Conservation (phyloP, 2,797 vertebrate species). For the Enteromius thamalakanensis region DNA sequence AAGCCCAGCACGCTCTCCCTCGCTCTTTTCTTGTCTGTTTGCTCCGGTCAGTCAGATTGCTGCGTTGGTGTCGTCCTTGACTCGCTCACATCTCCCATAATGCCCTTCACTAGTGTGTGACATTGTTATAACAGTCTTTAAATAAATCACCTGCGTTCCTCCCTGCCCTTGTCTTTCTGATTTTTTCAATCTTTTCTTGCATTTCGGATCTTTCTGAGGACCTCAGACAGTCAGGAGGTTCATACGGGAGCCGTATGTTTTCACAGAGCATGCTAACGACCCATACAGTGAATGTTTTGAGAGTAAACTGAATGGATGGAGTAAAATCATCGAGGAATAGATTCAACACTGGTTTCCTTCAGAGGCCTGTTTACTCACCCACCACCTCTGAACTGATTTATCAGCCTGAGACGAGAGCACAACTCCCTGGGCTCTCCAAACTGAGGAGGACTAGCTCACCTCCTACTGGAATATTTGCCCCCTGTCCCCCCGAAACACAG, state of each 20-base stretch:
- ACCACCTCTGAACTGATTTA: constrained; percentile 70
- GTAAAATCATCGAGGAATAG: constrained; percentile 71
- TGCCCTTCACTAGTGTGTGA: constrained; percentile 92
- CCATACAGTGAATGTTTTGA: constrained; percentile 94
- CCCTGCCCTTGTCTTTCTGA: constrained; percentile 73
- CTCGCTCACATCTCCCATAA: constrained; percentile 92
- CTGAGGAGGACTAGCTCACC: constrained; percentile 63
- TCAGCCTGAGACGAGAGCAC: constrained; percentile 58
- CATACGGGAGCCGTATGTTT: constrained; percentile 75
- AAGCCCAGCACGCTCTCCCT: constrained; percentile 81
- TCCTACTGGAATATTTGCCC: constrained; percentile 49
- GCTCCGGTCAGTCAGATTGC: constrained; percentile 88
- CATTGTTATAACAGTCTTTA: constrained; percentile 90
- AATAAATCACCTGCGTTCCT: constrained; percentile 69
- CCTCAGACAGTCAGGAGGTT: constrained; percentile 53
- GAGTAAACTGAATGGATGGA: constrained; percentile 86
- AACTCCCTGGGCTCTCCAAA: constrained; percentile 51
- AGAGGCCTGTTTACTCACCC: constrained; percentile 45
- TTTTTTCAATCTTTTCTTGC: constrained; percentile 17
- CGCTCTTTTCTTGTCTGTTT: constrained; percentile 74
- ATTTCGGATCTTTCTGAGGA: constrained; percentile 45
- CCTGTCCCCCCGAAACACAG: constrained; percentile 47
- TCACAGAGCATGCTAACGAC: constrained; percentile 67
- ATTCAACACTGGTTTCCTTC: constrained; percentile 11
- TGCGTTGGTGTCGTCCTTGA: constrained; percentile 92